Base-by-base conservation (phyloP, 2,888 invertebrate species). In the Drosophila mettleri region DNA sequence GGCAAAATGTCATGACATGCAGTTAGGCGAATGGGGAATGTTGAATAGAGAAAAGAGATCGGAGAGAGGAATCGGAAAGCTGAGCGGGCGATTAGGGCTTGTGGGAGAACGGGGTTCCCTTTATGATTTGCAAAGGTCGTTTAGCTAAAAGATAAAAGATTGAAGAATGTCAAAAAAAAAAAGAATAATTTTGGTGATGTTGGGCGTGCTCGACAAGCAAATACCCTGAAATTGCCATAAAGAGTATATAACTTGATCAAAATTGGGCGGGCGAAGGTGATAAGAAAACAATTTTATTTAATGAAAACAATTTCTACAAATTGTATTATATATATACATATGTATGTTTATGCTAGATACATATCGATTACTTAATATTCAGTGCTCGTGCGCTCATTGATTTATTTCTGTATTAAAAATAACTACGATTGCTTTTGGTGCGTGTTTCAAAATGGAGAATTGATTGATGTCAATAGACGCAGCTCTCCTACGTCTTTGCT, bases 71-170 rank as follows among this genome's bases (percentile, higher is more conserved):
- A n/a, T n/a, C n/a, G n/a, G n/a, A n/a, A n/a, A n/a, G n/a, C n/a
- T n/a, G n/a, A n/a, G n/a, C n/a, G n/a, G n/a, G n/a, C n/a, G n/a
- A n/a, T 34, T 38, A 38, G 29, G 39, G 52, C 24, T 61, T 27
- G 34, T 9, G 51, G 18, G 51, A 20, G 20, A 73, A 73, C 68
- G 54, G 59, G 68, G 18, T 73, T 55, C 73, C 54, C 49, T 69
- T 69, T 61, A 65, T 58, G 61, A 74, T 70, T 74, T 55, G 39
- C 71, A 74, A 74, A 74, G 74, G 74, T 74, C 74, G 70, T 75
- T 74, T 43, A 62, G 58, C 52, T 29, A 20, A 52, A 38, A 46
- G 27, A 63, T 72, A 22, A 59, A 52, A 38, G 5, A 27, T n/a
- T 10, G n/a, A n/a, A n/a, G n/a, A n/a, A 16, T 10, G 27, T 9